Evolutionary conservation across 30 jellyfish, hydroid and myxozoan genomes (phyloP), one percentile per base, ranked within the genome.

Genomic region (Hydra vulgaris): DNA sequence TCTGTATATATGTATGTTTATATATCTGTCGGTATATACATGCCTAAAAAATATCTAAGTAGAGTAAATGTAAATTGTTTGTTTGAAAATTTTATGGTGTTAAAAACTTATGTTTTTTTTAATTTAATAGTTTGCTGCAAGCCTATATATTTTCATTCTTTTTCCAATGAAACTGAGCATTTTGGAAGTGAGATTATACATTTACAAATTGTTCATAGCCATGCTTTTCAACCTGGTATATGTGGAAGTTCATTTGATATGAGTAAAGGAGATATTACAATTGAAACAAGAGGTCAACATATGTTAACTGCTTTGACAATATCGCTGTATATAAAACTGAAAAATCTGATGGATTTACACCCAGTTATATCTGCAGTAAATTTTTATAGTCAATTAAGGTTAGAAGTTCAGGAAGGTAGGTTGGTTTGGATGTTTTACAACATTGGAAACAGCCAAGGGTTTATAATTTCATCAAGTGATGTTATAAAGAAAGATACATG

Each of bases 341-440:
- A 80, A 0, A 27, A 70, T 17, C 7, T 80, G 8, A 69, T 16
- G 26, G 87, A 84, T 40, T 53, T 83, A 21, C 88, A 83, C 26
- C 90, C 90, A 19, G 66, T 83, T 54, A 23, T 83, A 12, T 72
- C 88, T 83, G 82, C 90, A 17, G 90, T 83, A 8, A 75, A 75
- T 74, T 72, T 70, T 74, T 40, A 68, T 23, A 78, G 81, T 26
- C 90, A 83, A 76, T 21, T 83, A 1, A 54, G 90, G 53, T 72
- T 83, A 61, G 90, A 83, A 76, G 81, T 83, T 17, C 88, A 72
- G 16, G 88, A 78, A 23, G 90, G 90, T 15, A 76, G 70, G 23
- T 52, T 83, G 21, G 81, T 83, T 0, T 83, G 90, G 90, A 74
- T 83, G 90, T 72, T 83, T 78, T 83, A 83, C 72, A 83, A 67